phyloP scores from a whole-genome alignment of 2,113 vertebrate species.

The Aptenodytes patagonicus region DNA sequence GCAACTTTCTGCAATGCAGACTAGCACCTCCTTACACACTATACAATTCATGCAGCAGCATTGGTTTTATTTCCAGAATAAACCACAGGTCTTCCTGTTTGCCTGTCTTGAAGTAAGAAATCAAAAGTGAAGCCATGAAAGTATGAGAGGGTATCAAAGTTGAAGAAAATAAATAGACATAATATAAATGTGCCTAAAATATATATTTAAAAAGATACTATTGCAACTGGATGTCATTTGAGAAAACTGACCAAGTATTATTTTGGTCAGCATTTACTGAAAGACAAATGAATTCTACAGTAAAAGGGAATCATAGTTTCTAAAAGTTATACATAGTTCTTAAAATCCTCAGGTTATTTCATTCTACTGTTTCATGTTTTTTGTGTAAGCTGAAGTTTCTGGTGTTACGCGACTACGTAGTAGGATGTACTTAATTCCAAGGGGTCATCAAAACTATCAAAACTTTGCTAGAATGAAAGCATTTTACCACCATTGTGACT shows the following conservation, averaged over 20 bases:
- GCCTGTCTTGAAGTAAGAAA: neutral
- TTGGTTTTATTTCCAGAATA: neutral
- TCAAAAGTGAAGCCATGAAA: slow-evolving; percentile 4
- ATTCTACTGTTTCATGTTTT: neutral
- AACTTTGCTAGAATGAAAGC: slow-evolving; percentile 13
- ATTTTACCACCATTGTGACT: neutral
- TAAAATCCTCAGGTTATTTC: slow-evolving; percentile 15
- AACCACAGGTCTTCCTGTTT: neutral
- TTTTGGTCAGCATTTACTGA: neutral
- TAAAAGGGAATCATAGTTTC: neutral
- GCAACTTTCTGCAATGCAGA: neutral
- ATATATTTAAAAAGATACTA: neutral
- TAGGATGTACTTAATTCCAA: slow-evolving; percentile 4
- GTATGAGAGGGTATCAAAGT: neutral
- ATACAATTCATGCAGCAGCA: neutral
- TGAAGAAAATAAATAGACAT: neutral
- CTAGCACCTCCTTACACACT: neutral
- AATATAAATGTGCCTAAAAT: neutral
- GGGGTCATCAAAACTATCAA: slow-evolving; percentile 10
- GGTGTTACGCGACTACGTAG: neutral
- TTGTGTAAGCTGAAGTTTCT: slow-evolving; percentile 22
- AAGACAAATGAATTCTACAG: neutral
- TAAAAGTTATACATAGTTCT: neutral
- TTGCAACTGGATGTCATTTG: neutral
- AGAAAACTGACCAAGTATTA: neutral